A percentile compares a stretch with the other conserved stretches of the same genome.
Evolutionary conservation across 2,113 vertebrate genomes (phyloP).

Genomic region (Tor tambroides): DNA sequence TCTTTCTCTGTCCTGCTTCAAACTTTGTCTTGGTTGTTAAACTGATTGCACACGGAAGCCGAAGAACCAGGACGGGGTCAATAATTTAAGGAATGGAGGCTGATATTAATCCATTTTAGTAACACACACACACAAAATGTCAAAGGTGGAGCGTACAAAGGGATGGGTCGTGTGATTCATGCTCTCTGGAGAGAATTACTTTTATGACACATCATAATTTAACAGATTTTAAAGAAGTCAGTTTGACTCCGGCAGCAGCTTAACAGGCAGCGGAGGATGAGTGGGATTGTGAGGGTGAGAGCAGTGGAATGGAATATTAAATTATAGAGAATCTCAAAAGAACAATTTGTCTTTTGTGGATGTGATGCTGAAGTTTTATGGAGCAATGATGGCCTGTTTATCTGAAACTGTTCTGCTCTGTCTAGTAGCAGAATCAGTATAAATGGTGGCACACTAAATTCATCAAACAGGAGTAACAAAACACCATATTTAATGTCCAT

Average conservation of each 20-base stretch:
- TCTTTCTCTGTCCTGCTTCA: conserved; percentile 22
- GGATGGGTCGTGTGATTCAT: conserved; percentile 78
- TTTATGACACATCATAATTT: conserved; percentile 78
- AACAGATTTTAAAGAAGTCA: conserved; percentile 76
- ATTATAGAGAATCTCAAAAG: conserved; percentile 77
- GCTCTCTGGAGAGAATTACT: conserved; percentile 68
- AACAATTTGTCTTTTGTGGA: conserved; percentile 73
- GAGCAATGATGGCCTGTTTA: conserved; percentile 75
- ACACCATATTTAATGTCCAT: neutral
- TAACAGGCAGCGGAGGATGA: conserved; percentile 36
- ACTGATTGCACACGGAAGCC: conserved; percentile 64
- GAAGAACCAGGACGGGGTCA: conserved; percentile 67
- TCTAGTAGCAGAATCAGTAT: neutral
- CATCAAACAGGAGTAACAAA: neutral
- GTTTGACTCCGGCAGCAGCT: conserved; percentile 64
- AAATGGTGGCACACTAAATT: neutral
- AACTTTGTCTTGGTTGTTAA: conserved; percentile 52
- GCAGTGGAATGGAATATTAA: conserved; percentile 64
- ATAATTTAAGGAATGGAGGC: conserved; percentile 75
- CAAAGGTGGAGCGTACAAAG: conserved; percentile 69
- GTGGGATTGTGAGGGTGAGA: neutral
- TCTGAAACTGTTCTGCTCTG: conserved; percentile 51
- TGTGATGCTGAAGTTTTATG: conserved; percentile 67
- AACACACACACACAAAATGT: conserved; percentile 73
- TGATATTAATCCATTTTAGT: conserved; percentile 76